Percentiles rank a stretch among this genome's conserved stretches.
phyloP scores from a whole-genome alignment of 2,797 vertebrate genomes.

The Neomorphus geoffroyi region DNA sequence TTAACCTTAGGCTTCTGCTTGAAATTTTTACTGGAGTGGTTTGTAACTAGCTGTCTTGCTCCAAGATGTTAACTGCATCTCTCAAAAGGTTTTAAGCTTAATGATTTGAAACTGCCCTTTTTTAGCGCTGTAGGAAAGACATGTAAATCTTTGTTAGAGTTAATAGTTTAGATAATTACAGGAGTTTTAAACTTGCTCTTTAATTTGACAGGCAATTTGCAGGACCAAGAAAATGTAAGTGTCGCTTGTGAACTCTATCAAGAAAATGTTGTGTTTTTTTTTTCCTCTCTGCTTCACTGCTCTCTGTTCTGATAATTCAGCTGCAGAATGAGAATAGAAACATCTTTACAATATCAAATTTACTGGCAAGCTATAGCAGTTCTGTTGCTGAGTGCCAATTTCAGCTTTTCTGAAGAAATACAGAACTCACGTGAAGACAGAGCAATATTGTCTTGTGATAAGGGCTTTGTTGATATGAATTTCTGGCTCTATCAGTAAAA shows the following conservation, averaged over 20 bases:
- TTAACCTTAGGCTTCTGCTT: neutral
- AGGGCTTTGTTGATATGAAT: neutral
- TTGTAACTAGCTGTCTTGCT: neutral
- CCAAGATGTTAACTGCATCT: neutral
- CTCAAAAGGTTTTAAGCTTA: neutral
- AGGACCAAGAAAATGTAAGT: neutral
- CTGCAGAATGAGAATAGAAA: neutral
- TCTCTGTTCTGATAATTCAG: neutral
- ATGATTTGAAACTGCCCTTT: slow-evolving; percentile 18
- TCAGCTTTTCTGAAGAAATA: neutral
- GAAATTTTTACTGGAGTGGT: neutral
- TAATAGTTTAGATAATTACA: slow-evolving; percentile 47
- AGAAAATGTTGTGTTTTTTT: neutral
- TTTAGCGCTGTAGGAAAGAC: neutral
- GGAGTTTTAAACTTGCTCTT: slow-evolving; percentile 38
- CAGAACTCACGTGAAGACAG: neutral
- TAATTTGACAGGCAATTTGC: slow-evolving; percentile 49
- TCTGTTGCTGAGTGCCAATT: neutral
- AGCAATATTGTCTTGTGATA: neutral
- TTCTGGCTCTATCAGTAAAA: neutral
- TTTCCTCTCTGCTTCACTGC: neutral
- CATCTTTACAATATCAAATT: neutral
- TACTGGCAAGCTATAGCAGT: neutral
- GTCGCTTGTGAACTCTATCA: neutral
- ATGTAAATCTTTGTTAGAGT: slow-evolving; percentile 32